Base-by-base conservation (phyloP, 2,888 invertebrate species). In the Thera obeliscata region DNA sequence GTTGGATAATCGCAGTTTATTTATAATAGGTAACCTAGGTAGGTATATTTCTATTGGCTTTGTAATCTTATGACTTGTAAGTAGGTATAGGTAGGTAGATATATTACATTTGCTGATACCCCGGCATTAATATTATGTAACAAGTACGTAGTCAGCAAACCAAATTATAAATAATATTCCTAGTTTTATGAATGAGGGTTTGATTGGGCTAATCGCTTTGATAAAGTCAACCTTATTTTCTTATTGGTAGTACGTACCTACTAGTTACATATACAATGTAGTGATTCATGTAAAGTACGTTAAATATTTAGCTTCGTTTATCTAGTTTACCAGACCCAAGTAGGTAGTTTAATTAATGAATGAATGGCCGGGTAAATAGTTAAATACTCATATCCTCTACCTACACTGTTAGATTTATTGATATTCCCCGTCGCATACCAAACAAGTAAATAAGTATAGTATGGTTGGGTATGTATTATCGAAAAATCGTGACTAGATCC, bases 401-500 rank as follows among this genome's bases (percentile, higher is more conserved):
- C 61, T 35, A 61, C 54, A 54, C 54, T 67, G 70, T 68, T 71
- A 72, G 55, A 74, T 73, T 72, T 67, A 75, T 71, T 73, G 63
- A 66, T 71, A 75, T 72, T 75, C 73, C 54, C 61, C 54, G 41
- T 41, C 57, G 58, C 69, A 71, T 64, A 62, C 68, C 69, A 67
- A 61, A 70, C 67, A 59, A 70, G 71, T 73, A 66, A 69, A 66
- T 74, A 74, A 49, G 52, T 71, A 66, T 56, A 22, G 63, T 70
- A 62, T 58, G 64, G 54, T 55, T 64, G 54, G 55, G 62, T 68
- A 73, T 79, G 72, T 77, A 38, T 76, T 78, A 78, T 82, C 73
- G 74, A 77, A 74, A 76, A 78, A 77, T 85, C 87, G 86, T 86
- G 85, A 83, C 81, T 80, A 61, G 81, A 74, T 76, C 67, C 76